Evolutionary conservation across 37 sponge, comb jelly and placozoan genomes (phyloP), one percentile per base, ranked within the genome.

Genomic region (Amphimedon queenslandica): DNA sequence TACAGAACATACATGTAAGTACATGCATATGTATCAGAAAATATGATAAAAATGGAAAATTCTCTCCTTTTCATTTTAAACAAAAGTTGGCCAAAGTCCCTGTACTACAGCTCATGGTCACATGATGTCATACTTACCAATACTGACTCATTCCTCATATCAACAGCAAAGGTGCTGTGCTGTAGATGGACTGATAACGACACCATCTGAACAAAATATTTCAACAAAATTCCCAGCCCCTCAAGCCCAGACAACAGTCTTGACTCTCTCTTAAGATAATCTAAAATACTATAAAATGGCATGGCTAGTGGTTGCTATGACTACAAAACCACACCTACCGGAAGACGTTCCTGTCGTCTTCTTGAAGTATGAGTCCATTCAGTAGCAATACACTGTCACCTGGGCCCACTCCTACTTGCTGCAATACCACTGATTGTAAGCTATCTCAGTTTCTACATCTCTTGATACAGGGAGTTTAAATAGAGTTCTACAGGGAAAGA

Each of bases 71-170:
- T n/a, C n/a, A n/a, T n/a, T n/a, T n/a, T n/a, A n/a, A n/a, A n/a
- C n/a, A n/a, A n/a, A n/a, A n/a, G n/a, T n/a, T n/a, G n/a, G n/a
- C n/a, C n/a, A n/a, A n/a, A n/a, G n/a, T n/a, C n/a, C n/a, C n/a
- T n/a, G n/a, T n/a, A n/a, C n/a, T n/a, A n/a, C n/a, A n/a, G n/a
- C n/a, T n/a, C n/a, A n/a, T n/a, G n/a, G n/a, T n/a, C n/a, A n/a
- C n/a, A n/a, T n/a, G n/a, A n/a, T n/a, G n/a, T n/a, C n/a, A n/a
- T n/a, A n/a, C 90, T 71, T 36, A 90, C 90, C 66, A 87, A 64
- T 29, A 91, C 84, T n/a, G 72, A 39, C 18, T 87, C 73, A 25
- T 63, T 65, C 24, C 95, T 57, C 80, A 94, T 82, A 57, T 94
- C 95, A 8, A 94, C 57, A 21, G 70, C 88, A 55, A 80, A 81